These are phyloP conservation scores for Ceramica pisi DNA, from an alignment of 2,888 invertebrate species.

Conservation along the genomic window DNA sequence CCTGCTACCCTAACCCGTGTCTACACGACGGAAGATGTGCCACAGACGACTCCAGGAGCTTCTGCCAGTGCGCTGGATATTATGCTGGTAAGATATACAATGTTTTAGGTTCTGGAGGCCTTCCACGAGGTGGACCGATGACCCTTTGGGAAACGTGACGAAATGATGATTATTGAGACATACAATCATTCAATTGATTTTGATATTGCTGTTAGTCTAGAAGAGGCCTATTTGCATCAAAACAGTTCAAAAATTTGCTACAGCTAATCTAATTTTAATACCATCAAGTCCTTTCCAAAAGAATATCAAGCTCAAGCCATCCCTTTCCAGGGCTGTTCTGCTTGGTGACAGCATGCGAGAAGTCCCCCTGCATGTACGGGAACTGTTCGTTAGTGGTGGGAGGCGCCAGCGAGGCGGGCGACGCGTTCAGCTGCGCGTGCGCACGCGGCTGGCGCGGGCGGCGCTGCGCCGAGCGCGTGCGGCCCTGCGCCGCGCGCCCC, in stretches of 20 bases:
- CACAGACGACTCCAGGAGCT: slow-evolving; percentile 89
- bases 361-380: slow-evolving; percentile 93
- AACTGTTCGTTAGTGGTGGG: slow-evolving; percentile 89
- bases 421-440: slow-evolving; percentile 92
- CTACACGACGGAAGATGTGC: slow-evolving; percentile 93
- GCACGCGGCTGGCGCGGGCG: slow-evolving; percentile 91
- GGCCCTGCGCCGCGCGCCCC: slow-evolving; percentile 93
- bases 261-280: neutral
- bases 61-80: slow-evolving; percentile 93
- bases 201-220: too few relatives aligned
- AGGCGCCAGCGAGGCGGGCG: slow-evolving; percentile 72
- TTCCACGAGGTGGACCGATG: too few relatives aligned
- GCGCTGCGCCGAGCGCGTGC: slow-evolving; percentile 87
- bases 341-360: slow-evolving; percentile 94
- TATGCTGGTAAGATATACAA: slow-evolving; percentile 91
- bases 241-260: too few relatives aligned
- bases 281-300: neutral
- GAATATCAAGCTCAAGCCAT: neutral
- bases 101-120: too few relatives aligned
- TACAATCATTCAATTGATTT: neutral
- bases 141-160: too few relatives aligned
- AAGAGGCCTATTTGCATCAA: too few relatives aligned
- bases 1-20: slow-evolving; percentile 94
- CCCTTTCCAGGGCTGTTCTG: slow-evolving; percentile 93
- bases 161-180: slow-evolving; percentile 68